phyloP scores from a whole-genome alignment of 2,888 invertebrate species.

The Calephelis perditalis region DNA sequence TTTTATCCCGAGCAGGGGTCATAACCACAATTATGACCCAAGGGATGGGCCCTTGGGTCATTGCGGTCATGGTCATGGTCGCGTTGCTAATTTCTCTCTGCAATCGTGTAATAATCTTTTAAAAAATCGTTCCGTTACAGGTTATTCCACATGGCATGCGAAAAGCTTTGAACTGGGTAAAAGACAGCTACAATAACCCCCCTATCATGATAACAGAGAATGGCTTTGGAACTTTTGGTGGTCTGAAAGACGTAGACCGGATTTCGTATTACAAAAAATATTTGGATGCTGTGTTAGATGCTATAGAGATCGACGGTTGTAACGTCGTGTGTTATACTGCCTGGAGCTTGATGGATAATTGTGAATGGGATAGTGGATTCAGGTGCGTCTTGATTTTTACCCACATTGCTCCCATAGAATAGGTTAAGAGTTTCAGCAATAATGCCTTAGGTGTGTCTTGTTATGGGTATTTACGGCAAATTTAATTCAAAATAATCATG shows the following conservation, averaged over 20 bases:
- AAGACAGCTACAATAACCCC: conserved; percentile 71
- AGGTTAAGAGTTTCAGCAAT: no score
- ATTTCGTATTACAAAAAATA: conserved; percentile 51
- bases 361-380: conserved; percentile 44
- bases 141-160: conserved; percentile 49
- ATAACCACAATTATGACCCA: no score
- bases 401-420: no score
- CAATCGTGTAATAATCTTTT: no score
- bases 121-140: conserved; percentile 18
- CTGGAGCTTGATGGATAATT: conserved; percentile 66
- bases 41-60: no score
- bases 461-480: no score
- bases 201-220: conserved; percentile 79
- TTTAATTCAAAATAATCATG: no score
- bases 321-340: conserved; percentile 49
- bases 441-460: no score
- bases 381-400: neutral
- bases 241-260: conserved; percentile 53
- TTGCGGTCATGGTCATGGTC: no score
- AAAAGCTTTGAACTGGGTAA: conserved; percentile 75
- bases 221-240: conserved; percentile 69
- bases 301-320: conserved; percentile 47
- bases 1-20: no score
- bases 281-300: conserved; percentile 45
- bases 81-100: no score